Evolutionary conservation across 2,888 invertebrate genomes (phyloP).

Genomic region (Alsophila aescularia): DNA sequence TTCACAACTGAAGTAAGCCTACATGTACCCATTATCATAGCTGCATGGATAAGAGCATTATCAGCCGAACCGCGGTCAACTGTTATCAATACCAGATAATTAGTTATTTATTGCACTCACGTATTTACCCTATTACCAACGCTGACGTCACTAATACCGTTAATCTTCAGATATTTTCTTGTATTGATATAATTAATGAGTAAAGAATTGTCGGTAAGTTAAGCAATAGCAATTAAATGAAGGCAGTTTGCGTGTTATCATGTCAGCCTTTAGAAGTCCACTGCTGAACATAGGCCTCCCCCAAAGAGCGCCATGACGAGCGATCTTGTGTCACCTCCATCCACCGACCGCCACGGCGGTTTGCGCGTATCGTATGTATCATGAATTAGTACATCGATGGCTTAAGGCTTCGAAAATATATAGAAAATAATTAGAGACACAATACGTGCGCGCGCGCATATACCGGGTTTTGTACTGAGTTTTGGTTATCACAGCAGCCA

Average conservation of each 20-base stretch:
- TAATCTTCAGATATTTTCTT: slow-evolving; percentile 14
- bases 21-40: not conserved
- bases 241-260: not conserved
- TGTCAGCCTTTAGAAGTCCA: too few relatives aligned
- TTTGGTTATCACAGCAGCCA: too few relatives aligned
- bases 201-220: not conserved
- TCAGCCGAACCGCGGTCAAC: slow-evolving; percentile 54
- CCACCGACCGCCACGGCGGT: too few relatives aligned
- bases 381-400: too few relatives aligned
- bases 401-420: too few relatives aligned
- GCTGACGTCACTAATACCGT: slow-evolving; percentile 32
- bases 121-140: slow-evolving; percentile 25
- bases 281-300: too few relatives aligned
- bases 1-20: not conserved
- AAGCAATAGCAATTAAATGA: not conserved
- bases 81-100: slow-evolving; percentile 55
- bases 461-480: too few relatives aligned
- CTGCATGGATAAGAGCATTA: slow-evolving; percentile 12
- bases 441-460: too few relatives aligned
- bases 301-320: too few relatives aligned
- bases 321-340: too few relatives aligned
- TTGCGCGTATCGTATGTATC: too few relatives aligned
- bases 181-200: not conserved
- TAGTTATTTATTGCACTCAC: slow-evolving; percentile 42
- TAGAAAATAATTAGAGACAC: too few relatives aligned